Evolutionary conservation across 37 sponge, comb jelly and placozoan species (phyloP).

Genomic region (Chondrilla cf. caribensis): DNA sequence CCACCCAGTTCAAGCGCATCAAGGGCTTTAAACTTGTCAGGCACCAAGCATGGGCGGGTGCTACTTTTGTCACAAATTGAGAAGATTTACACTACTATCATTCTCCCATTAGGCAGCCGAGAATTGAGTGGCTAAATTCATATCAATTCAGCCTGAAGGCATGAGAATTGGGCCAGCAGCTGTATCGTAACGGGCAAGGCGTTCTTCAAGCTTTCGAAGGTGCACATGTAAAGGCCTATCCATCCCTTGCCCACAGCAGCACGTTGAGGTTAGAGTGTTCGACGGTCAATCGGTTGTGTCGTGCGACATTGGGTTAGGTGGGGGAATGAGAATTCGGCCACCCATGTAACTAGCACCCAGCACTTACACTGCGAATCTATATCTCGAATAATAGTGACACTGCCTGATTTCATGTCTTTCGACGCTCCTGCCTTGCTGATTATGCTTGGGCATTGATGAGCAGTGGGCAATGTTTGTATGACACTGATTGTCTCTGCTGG

Average conservation of each 20-base stretch:
- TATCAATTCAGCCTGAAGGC: too few species aligned
- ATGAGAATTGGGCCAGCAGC: not conserved
- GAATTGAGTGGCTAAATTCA: not conserved
- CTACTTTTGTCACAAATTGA: not conserved
- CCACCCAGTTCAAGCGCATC: not conserved
- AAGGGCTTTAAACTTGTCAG: not conserved
- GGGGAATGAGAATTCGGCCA: not conserved
- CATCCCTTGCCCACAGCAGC: not conserved
- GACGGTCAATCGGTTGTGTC: not conserved
- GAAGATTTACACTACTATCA: not conserved
- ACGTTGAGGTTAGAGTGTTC: not conserved
- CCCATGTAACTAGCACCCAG: not conserved
- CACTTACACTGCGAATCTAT: not conserved
- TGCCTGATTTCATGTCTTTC: too few species aligned
- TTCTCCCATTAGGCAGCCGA: not conserved
- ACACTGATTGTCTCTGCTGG: too few species aligned
- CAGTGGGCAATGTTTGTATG: too few species aligned
- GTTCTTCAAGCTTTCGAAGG: not conserved
- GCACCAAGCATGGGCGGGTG: not conserved
- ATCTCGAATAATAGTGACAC: too few species aligned
- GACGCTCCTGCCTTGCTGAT: too few species aligned
- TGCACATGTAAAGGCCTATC: not conserved
- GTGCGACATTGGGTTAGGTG: not conserved
- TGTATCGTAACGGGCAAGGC: not conserved
- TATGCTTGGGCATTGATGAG: too few species aligned